These are phyloP conservation scores for Vireo griseus DNA, from an alignment of 2,797 vertebrate genomes.

Conservation along the genomic window DNA sequence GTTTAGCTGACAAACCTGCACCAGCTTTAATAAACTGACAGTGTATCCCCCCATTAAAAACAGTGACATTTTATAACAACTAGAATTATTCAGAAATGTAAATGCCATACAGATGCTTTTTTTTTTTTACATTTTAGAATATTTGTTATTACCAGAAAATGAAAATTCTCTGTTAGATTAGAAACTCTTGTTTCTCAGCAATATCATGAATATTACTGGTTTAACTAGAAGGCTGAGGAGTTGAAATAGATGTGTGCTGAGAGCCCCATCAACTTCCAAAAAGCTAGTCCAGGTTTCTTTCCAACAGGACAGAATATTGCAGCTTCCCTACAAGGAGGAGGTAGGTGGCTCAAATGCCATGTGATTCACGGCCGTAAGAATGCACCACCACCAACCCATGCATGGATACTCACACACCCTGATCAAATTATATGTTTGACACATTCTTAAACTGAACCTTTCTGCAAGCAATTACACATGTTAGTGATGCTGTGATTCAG, in stretches of 20 bases:
- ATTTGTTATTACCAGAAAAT: background rate
- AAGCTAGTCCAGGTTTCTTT: background rate
- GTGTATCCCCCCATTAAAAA: background rate
- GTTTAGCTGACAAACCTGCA: background rate
- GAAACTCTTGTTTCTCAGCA: background rate
- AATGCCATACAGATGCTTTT: background rate
- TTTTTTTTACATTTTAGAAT: background rate
- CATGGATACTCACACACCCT: background rate
- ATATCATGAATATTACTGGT: background rate
- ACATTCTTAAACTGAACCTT: conserved; percentile 38
- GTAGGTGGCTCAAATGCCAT: background rate
- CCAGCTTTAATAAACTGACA: background rate
- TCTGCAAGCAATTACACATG: background rate
- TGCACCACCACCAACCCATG: background rate
- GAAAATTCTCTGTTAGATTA: background rate
- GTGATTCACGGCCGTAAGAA: conserved; percentile 10
- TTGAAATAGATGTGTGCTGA: background rate
- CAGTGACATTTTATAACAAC: background rate
- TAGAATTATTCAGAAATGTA: background rate
- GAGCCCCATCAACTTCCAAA: background rate
- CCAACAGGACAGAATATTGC: background rate
- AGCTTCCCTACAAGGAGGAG: background rate
- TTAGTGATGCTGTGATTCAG: conserved; percentile 45
- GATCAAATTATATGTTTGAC: conserved; percentile 48
- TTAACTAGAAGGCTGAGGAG: background rate